phyloP scores from a whole-genome alignment of 2,797 vertebrate genomes.

The Ceryle rudis region DNA sequence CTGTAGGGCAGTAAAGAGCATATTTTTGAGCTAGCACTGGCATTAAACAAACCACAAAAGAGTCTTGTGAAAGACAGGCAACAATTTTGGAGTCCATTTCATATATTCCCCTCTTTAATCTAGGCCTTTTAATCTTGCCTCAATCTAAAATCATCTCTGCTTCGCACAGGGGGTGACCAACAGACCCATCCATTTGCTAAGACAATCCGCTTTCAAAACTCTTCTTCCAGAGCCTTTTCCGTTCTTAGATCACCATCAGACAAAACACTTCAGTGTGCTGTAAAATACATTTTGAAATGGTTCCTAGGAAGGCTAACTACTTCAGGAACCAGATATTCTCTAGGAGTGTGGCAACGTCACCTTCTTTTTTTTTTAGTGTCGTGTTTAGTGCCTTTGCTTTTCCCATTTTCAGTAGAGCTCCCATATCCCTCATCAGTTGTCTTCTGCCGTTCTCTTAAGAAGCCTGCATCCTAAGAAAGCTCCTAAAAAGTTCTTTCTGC shows the following conservation, averaged over 20 bases:
- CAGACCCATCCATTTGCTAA: slow-evolving; percentile 44
- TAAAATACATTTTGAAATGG: neutral
- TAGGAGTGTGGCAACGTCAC: neutral
- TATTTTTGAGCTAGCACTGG: slow-evolving; percentile 75
- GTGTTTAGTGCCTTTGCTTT: neutral
- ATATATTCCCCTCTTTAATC: slow-evolving; percentile 82
- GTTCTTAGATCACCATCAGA: neutral
- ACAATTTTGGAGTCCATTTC: slow-evolving; percentile 80
- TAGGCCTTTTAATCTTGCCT: slow-evolving; percentile 84
- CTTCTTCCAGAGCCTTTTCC: slow-evolving; percentile 23
- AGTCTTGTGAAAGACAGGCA: slow-evolving; percentile 80
- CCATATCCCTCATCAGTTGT: neutral
- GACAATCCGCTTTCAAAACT: slow-evolving; percentile 41
- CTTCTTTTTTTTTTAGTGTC: neutral
- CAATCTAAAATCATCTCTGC: slow-evolving; percentile 75
- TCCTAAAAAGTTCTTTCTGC: neutral
- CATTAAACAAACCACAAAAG: slow-evolving; percentile 85
- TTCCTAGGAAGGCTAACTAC: neutral
- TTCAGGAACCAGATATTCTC: neutral
- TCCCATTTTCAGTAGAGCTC: neutral
- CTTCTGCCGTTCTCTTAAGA: neutral
- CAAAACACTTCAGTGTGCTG: neutral
- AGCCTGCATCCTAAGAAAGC: neutral
- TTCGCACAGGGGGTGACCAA: neutral
- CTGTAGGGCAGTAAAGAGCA: slow-evolving; percentile 73